These are phyloP conservation scores for Danio kyathit DNA, from an alignment of 2,797 vertebrate genomes.

Conservation along the genomic window DNA sequence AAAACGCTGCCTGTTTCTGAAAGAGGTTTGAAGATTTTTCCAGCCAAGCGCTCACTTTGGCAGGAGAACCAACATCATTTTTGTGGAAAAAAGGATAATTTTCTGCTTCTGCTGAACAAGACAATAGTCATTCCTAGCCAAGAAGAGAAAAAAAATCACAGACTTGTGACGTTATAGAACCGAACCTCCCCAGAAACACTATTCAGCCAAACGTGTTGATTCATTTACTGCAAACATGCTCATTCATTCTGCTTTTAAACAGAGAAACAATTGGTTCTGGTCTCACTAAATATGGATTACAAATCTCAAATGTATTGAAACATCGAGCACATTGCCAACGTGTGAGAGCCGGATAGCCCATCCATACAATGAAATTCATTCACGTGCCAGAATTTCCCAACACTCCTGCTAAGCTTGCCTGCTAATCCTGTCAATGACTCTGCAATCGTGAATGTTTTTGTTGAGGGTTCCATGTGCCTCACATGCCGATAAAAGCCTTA, in stretches of 20 bases:
- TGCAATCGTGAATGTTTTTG: slow-evolving; percentile 35
- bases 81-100: background rate
- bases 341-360: slow-evolving; percentile 8
- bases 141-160: background rate
- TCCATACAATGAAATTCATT: slow-evolving; percentile 9
- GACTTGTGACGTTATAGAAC: background rate
- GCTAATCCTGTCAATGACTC: slow-evolving; percentile 48
- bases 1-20: slow-evolving; percentile 1
- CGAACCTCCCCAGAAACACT: background rate
- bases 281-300: slow-evolving; percentile 40
- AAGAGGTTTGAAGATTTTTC: background rate
- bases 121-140: background rate
- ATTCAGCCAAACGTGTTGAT: slow-evolving; percentile 5
- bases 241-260: slow-evolving; percentile 31
- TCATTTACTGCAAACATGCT: slow-evolving; percentile 34
- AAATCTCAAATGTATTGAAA: slow-evolving; percentile 47
- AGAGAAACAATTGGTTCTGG: slow-evolving; percentile 39
- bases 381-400: slow-evolving; percentile 1
- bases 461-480: slow-evolving; percentile 26
- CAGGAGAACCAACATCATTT: slow-evolving; percentile 20
- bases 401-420: slow-evolving; percentile 32
- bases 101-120: slow-evolving; percentile 16
- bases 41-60: slow-evolving; percentile 2
- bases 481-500: slow-evolving; percentile 46
- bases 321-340: slow-evolving; percentile 14